Percentiles rank a stretch among this genome's conserved stretches.
Conservation (phyloP, 2,797 vertebrate genomes). For the Eupleurogrammus muticus region DNA sequence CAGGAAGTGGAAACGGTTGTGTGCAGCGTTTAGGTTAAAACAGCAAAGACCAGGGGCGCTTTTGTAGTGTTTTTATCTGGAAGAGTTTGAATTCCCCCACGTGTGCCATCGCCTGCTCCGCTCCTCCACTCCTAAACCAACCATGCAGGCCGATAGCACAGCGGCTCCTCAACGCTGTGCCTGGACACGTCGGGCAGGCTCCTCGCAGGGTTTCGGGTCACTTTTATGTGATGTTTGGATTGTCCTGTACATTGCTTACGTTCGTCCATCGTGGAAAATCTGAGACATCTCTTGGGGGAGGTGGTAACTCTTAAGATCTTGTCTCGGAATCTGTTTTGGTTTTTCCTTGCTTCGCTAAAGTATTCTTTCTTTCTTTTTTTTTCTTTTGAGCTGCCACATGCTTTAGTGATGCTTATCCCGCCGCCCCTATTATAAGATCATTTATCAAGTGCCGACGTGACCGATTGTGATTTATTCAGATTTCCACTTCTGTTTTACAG, state of each 20-base stretch:
- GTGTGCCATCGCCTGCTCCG: constrained; percentile 67
- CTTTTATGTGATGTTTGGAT: constrained; percentile 64
- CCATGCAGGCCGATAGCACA: constrained; percentile 68
- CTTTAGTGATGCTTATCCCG: not conserved
- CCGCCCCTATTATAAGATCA: not conserved
- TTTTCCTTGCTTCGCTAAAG: constrained; percentile 31
- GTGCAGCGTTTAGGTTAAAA: constrained; percentile 50
- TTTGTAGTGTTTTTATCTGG: constrained; percentile 71
- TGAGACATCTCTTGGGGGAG: constrained; percentile 33
- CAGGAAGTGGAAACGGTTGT: constrained; percentile 39
- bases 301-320: constrained; percentile 52
- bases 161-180: constrained; percentile 61
- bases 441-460: not conserved
- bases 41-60: constrained; percentile 54
- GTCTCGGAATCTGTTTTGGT: constrained; percentile 44
- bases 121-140: constrained; percentile 51
- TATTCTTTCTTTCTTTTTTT: constrained; percentile 11
- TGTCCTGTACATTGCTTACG: constrained; percentile 57
- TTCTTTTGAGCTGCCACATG: not conserved
- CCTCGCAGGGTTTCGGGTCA: constrained; percentile 38
- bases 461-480: not conserved
- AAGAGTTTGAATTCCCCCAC: constrained; percentile 77
- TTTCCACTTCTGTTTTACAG: not conserved
- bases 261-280: constrained; percentile 50
- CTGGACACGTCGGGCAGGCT: constrained; percentile 68